These are phyloP conservation scores for Gephyroberyx darwinii DNA, from an alignment of 2,797 vertebrate species.

Conservation along the genomic window DNA sequence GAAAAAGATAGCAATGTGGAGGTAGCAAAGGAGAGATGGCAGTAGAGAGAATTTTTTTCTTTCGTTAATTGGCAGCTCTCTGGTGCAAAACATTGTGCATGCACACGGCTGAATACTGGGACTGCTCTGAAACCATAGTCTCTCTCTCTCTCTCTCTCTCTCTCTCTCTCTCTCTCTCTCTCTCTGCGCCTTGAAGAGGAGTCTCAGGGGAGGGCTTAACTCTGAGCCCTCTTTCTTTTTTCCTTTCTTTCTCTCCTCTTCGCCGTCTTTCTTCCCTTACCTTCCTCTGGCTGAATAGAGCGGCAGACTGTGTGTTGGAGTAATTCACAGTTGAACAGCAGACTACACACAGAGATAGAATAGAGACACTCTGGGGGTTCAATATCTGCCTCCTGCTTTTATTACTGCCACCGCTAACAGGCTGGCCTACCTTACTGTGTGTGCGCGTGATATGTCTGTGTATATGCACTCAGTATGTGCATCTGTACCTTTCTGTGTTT, in stretches of 20 bases:
- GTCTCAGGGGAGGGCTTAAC: slow-evolving; percentile 76
- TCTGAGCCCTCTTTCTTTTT: slow-evolving; percentile 63
- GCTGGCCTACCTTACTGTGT: slow-evolving; percentile 9
- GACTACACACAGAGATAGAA: slow-evolving; percentile 33
- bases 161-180: slow-evolving; percentile 51
- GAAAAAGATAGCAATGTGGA: slow-evolving; percentile 20
- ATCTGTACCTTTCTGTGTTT: background rate
- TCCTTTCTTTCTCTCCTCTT: slow-evolving; percentile 40
- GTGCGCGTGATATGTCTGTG: slow-evolving; percentile 7
- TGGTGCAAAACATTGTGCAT: slow-evolving; percentile 40
- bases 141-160: slow-evolving; percentile 8
- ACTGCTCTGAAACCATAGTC: slow-evolving; percentile 59
- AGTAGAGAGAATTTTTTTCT: slow-evolving; percentile 44
- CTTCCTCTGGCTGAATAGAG: slow-evolving; percentile 54
- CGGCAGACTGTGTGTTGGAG: slow-evolving; percentile 17
- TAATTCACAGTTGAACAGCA: slow-evolving; percentile 4
- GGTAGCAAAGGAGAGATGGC: slow-evolving; percentile 30
- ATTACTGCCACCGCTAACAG: slow-evolving; percentile 19
- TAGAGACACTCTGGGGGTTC: slow-evolving; percentile 27
- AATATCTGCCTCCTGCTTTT: slow-evolving; percentile 22
- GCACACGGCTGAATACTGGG: slow-evolving; percentile 43
- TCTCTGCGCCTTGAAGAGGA: slow-evolving; percentile 64
- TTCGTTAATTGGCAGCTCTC: slow-evolving; percentile 68
- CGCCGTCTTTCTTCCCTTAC: slow-evolving; percentile 61
- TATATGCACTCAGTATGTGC: background rate